Conservation (phyloP, 2,113 vertebrate genomes). For the Eulemur rufifrons region DNA sequence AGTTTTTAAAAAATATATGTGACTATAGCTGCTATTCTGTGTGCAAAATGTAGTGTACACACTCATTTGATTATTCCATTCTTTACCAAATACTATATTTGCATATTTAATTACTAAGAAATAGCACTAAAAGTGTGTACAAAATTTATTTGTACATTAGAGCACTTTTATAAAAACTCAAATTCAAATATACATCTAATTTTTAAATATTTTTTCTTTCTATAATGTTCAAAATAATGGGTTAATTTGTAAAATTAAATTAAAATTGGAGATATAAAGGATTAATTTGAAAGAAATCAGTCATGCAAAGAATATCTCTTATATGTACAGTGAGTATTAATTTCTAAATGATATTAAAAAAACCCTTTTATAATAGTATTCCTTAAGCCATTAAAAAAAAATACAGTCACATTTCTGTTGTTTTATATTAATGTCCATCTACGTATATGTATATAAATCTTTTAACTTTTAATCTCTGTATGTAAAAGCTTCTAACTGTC, state of each 20-base stretch:
- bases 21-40: not conserved
- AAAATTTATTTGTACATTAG: not conserved
- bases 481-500: not conserved
- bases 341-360: not conserved
- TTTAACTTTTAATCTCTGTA: not conserved
- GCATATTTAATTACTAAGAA: not conserved
- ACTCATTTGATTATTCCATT: not conserved
- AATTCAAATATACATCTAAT: not conserved
- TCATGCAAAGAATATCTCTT: not conserved
- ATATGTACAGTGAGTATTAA: not conserved
- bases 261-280: not conserved
- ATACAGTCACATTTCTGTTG: conserved; percentile 20
- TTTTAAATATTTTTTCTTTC: not conserved
- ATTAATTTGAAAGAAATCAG: conserved; percentile 26
- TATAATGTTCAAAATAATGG: conserved; percentile 6
- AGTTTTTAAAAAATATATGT: not conserved
- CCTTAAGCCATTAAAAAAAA: conserved; percentile 41
- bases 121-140: not conserved
- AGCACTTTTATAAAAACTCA: not conserved
- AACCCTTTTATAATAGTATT: not conserved
- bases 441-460: conserved; percentile 6
- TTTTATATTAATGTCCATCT: conserved; percentile 57
- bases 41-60: not conserved
- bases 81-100: not conserved
- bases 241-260: not conserved